These are phyloP conservation scores for Trichomalopsis sarcophagae DNA, from an alignment of 1,140 invertebrate species.

Conservation along the genomic window DNA sequence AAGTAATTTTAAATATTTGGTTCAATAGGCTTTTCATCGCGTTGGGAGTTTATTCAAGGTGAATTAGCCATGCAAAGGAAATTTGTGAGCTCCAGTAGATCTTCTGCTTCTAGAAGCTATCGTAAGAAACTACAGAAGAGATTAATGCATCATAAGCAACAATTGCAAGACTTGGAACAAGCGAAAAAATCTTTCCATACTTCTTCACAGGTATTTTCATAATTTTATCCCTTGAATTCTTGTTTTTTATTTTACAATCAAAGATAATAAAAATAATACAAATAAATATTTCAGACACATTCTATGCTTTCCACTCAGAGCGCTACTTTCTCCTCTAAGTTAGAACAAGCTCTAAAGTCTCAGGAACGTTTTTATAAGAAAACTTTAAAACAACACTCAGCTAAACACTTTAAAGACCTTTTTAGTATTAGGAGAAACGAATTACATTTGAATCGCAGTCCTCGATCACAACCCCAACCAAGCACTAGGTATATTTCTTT, in stretches of 20 bases:
- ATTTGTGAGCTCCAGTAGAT: slow-evolving; percentile 71
- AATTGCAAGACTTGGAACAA: slow-evolving; percentile 82
- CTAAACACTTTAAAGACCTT: slow-evolving; percentile 69
- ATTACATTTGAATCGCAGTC: slow-evolving; percentile 61
- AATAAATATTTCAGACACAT: slow-evolving; percentile 62
- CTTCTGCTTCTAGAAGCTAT: slow-evolving; percentile 75
- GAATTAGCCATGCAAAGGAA: slow-evolving; percentile 80
- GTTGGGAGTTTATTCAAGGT: slow-evolving; percentile 90
- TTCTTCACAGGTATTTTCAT: slow-evolving; percentile 74
- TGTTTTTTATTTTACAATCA: slow-evolving; percentile 1
- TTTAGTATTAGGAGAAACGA: slow-evolving; percentile 67
- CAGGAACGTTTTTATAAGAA: slow-evolving; percentile 80
- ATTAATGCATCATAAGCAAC: slow-evolving; percentile 82
- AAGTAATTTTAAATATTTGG: slow-evolving; percentile 21
- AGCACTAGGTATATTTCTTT: slow-evolving; percentile 61
- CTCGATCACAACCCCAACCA: slow-evolving; percentile 61
- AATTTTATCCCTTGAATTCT: slow-evolving; percentile 24
- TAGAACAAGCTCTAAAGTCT: slow-evolving; percentile 76
- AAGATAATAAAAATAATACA: neutral
- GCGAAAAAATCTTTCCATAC: slow-evolving; percentile 77
- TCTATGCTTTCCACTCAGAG: slow-evolving; percentile 73
- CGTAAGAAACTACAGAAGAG: slow-evolving; percentile 84
- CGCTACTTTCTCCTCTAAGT: slow-evolving; percentile 73
- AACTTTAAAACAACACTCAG: slow-evolving; percentile 68
- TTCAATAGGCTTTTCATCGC: slow-evolving; percentile 71